Percentiles rank a stretch among this genome's conserved stretches.
These are phyloP conservation scores for Tenthredo amoena DNA, from an alignment of 2,888 invertebrate species.

Conservation along the genomic window DNA sequence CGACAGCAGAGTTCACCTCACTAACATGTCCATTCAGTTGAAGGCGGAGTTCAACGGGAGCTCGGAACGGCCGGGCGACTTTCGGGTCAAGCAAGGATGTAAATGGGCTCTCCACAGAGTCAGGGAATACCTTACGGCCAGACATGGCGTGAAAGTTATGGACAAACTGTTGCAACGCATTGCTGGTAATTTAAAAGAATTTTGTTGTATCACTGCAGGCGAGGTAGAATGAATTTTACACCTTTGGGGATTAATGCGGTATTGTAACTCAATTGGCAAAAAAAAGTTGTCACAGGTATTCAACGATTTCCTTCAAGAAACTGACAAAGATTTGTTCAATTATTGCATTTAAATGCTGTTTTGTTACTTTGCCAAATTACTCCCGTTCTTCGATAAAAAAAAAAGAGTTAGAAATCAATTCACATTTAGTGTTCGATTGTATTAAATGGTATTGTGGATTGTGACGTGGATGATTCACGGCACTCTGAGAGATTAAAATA, in stretches of 20 bases:
- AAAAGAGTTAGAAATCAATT: neutral
- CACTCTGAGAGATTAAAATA: neutral
- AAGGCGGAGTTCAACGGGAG: constrained; percentile 59
- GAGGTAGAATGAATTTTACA: neutral
- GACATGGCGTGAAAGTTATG: constrained; percentile 79
- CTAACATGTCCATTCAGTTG: constrained; percentile 81
- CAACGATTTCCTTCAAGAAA: neutral
- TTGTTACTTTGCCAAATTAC: neutral
- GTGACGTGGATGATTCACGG: neutral
- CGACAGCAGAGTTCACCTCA: constrained; percentile 81
- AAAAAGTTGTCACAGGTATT: neutral
- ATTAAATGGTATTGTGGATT: neutral
- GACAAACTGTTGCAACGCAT: constrained; percentile 78
- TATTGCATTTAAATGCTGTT: neutral
- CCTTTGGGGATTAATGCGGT: neutral
- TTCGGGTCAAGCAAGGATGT: constrained; percentile 76
- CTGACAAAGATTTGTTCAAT: neutral
- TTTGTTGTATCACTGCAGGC: neutral
- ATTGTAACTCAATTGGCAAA: neutral
- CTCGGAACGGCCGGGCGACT: constrained; percentile 38
- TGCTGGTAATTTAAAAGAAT: constrained; percentile 69
- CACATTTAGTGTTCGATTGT: neutral
- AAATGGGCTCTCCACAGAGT: constrained; percentile 81
- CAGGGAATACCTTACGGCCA: constrained; percentile 79
- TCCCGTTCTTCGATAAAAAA: neutral